Evolutionary conservation across 2,888 invertebrate species (phyloP).

Genomic region (Timema podura): DNA sequence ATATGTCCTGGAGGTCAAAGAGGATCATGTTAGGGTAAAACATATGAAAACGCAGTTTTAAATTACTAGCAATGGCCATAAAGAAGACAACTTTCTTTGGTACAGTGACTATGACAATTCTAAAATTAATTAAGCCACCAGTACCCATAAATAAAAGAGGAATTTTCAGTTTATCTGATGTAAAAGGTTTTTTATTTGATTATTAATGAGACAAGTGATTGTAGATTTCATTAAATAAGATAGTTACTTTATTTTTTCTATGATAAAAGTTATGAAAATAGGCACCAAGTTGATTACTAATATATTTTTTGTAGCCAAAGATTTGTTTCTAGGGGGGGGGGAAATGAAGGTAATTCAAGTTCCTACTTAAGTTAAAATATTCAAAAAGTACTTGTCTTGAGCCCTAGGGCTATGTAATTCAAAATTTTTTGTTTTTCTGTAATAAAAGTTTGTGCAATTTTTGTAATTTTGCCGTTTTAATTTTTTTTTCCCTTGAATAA

Average conservation of each 20-base stretch:
- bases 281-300: not conserved
- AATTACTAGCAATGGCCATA: not conserved
- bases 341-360: not conserved
- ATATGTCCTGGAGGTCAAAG: not conserved
- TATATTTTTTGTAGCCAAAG: not conserved
- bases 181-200: constrained; percentile 3
- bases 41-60: not conserved
- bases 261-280: not conserved
- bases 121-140: not conserved
- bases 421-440: not conserved
- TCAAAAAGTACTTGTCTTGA: not conserved
- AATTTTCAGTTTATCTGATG: not conserved
- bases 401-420: not conserved
- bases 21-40: not conserved
- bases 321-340: not conserved
- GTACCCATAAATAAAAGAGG: not conserved
- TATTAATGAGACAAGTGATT: not conserved
- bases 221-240: not conserved
- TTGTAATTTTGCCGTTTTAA: not conserved
- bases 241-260: not conserved
- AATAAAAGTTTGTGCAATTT: not conserved
- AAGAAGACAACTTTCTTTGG: not conserved
- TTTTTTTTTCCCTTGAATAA: not conserved
- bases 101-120: not conserved
- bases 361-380: not conserved